phyloP scores from a whole-genome alignment of 2,888 invertebrate genomes.

The Cryptocephalus moraei region DNA sequence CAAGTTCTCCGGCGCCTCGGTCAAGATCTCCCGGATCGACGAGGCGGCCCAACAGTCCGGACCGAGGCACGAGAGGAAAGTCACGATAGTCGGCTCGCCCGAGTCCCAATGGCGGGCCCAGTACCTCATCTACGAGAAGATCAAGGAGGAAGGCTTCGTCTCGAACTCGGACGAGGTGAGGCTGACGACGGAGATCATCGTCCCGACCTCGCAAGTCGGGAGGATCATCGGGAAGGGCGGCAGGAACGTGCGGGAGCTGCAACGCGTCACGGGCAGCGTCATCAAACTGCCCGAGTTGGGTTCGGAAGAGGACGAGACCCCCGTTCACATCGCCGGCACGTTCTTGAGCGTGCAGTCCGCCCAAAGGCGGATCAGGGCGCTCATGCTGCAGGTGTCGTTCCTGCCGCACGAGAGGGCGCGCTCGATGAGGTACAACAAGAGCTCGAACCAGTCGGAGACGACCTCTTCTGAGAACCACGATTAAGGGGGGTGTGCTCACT shows the following conservation, averaged over 20 bases:
- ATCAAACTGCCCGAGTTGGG: conserved; percentile 86
- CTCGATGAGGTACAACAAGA: conserved; percentile 41
- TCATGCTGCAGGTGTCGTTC: conserved; percentile 72
- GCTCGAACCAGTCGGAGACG: conserved; percentile 44
- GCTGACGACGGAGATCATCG: conserved; percentile 85
- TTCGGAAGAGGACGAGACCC: conserved; percentile 75
- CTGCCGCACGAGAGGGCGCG: conserved; percentile 48
- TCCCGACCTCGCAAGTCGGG: conserved; percentile 83
- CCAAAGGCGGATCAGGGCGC: conserved; percentile 83
- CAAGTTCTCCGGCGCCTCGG: conserved; percentile 87
- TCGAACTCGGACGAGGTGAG: conserved; percentile 85
- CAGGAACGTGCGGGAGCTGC: conserved; percentile 90
- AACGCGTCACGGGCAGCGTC: conserved; percentile 90
- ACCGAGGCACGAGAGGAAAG: conserved; percentile 81
- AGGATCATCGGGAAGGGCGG: conserved; percentile 97
- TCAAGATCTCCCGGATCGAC: conserved; percentile 75
- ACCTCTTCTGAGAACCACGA: conserved; percentile 34
- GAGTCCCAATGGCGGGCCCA: conserved; percentile 97
- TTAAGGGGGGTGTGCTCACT: conserved; percentile 14
- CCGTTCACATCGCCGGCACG: conserved; percentile 89
- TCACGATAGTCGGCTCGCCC: conserved; percentile 89
- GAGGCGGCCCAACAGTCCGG: conserved; percentile 70
- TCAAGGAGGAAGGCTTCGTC: conserved; percentile 90
- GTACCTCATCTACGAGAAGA: conserved; percentile 94
- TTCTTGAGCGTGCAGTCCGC: conserved; percentile 95